Evolutionary conservation across 2,113 vertebrate species (phyloP).

Genomic region (Gambusia holbrooki): DNA sequence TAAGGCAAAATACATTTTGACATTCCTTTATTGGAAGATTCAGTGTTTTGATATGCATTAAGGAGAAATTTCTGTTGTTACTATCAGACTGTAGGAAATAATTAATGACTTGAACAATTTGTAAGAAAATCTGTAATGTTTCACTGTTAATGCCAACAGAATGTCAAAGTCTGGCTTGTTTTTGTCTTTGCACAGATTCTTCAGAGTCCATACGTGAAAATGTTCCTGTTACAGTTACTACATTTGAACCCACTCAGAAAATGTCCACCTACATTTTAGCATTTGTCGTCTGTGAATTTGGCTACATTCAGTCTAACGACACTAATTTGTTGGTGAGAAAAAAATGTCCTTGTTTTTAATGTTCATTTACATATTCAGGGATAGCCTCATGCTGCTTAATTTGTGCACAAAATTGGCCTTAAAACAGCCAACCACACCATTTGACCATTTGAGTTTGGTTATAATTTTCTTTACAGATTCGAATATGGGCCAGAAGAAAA

Average conservation of each 20-base stretch:
- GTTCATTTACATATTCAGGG: neutral
- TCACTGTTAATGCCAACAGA: slow-evolving; percentile 15
- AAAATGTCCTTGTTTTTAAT: neutral
- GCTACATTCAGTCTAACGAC: fast-evolving
- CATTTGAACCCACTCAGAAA: slow-evolving; percentile 79
- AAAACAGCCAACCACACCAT: neutral
- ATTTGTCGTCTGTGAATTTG: slow-evolving; percentile 89
- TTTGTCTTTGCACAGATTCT: slow-evolving; percentile 46
- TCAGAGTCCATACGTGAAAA: fast-evolving
- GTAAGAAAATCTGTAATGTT: neutral
- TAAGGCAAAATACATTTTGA: too few relatives aligned
- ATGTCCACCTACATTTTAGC: slow-evolving; percentile 97
- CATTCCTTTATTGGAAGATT: neutral
- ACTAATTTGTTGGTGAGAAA: slow-evolving; percentile 70
- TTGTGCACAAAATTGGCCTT: neutral
- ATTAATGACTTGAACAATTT: neutral
- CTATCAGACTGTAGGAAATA: slow-evolving; percentile 19
- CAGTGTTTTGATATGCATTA: neutral
- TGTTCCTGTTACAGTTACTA: slow-evolving; percentile 34
- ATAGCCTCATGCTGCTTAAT: neutral
- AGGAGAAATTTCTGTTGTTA: neutral
- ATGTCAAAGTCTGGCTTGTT: neutral
- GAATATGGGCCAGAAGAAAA: slow-evolving; percentile 88
- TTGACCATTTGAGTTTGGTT: neutral
- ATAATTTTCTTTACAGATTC: slow-evolving; percentile 77